A percentile compares a stretch with the other conserved stretches of the same genome.
phyloP scores from a whole-genome alignment of 2,113 vertebrate genomes.

The Anseranas semipalmata region DNA sequence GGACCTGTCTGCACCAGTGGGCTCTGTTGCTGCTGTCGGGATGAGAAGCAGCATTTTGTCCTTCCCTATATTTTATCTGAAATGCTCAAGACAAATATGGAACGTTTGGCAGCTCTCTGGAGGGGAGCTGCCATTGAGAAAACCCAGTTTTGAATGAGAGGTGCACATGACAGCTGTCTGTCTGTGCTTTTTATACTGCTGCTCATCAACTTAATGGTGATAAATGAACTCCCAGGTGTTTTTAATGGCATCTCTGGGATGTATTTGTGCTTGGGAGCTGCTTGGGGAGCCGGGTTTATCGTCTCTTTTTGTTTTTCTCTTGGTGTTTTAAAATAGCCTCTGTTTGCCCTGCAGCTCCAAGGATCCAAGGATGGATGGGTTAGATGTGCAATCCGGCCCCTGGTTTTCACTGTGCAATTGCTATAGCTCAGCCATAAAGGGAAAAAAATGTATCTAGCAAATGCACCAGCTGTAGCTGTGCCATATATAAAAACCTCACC shows the following conservation, averaged over 20 bases:
- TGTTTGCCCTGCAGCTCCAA: background rate
- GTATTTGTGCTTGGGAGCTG: background rate
- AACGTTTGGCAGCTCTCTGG: background rate
- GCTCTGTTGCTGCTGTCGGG: background rate
- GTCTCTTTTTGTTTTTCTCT: background rate
- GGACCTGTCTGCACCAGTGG: rapidly evolving
- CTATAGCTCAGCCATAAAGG: background rate
- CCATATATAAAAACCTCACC: background rate
- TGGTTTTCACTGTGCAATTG: background rate
- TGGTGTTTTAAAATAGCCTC: background rate
- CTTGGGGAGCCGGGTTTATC: background rate
- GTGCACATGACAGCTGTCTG: background rate
- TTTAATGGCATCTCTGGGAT: background rate
- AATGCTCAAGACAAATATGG: background rate
- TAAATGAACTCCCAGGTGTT: constrained; percentile 28
- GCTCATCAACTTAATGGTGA: constrained; percentile 44
- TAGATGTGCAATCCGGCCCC: rapidly evolving
- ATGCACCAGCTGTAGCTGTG: background rate
- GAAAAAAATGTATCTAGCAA: background rate
- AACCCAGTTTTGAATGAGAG: background rate
- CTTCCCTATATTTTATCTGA: background rate
- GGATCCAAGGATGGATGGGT: background rate
- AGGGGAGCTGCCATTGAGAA: background rate
- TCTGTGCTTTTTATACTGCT: background rate
- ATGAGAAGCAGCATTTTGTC: background rate